Base-by-base conservation (phyloP, 2,888 invertebrate genomes). In the Synergus itoensis region DNA sequence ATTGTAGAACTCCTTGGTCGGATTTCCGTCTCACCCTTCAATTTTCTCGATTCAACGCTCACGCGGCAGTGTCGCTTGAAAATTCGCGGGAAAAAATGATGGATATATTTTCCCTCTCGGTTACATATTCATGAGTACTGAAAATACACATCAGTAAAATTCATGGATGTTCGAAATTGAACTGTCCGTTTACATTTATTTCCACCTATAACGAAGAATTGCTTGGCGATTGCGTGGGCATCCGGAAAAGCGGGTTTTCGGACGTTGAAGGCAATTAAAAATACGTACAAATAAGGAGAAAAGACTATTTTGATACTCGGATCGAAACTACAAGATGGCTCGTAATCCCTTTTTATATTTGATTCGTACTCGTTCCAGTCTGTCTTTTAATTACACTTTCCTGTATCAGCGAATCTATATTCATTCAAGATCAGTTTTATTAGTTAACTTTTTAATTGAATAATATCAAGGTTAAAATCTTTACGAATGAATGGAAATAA, bases 71-170 rank as follows among this genome's bases (percentile, higher is more conserved):
- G n/a, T 53, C 53, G 53, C 53, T 53, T n/a, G 53, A 69, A 69
- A 69, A 69, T 45, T 48, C 45, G 69, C 69, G 69, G 69, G 14
- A 69, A 69, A 69, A 45, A 69, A 69, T 69, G 45, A 69, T 16
- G 8, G 69, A 69, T 69, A 45, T 69, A 28, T 69, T 65, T 65
- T 65, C 65, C 4, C 16, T 28, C 69, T 45, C 45, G 48, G 48
- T 48, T 69, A 69, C 45, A 69, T 69, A 69, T 69, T 69, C 69
- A 69, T 69, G 69, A 69, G 48, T 21, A 28, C 69, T 48, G 16
- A 69, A 69, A 69, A 69, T 69, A 69, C 48, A 28, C 69, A 69
- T 45, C 45, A 69, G 45, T 69, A 69, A 21, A 69, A 69, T 69
- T 69, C 69, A 69, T 69, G 69, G 48, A 69, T 45, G 45, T 69